phyloP scores from a whole-genome alignment of 2,113 vertebrate genomes.

The Apeltes quadracus region DNA sequence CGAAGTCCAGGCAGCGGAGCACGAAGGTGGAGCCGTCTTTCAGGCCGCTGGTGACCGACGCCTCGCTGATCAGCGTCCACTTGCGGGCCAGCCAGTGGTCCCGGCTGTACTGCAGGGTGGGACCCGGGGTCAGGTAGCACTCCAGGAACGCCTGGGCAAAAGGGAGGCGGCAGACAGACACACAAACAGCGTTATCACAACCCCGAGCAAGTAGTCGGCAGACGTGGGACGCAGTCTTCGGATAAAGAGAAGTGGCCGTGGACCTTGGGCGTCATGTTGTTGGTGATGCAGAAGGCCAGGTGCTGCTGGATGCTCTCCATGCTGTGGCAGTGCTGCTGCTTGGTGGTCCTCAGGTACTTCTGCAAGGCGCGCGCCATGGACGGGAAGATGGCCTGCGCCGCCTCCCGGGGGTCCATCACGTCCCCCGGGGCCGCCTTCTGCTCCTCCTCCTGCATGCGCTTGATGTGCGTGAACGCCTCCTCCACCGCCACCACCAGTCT shows the following conservation, averaged over 20 bases:
- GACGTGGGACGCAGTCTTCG: neutral
- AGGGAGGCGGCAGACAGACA: neutral
- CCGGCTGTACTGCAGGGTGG: conserved; percentile 92
- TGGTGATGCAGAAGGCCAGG: conserved; percentile 93
- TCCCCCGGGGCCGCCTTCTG: conserved; percentile 91
- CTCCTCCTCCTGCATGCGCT: conserved; percentile 90
- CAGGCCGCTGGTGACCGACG: conserved; percentile 90
- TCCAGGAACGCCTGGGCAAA: conserved; percentile 90
- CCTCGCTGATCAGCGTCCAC: conserved; percentile 94
- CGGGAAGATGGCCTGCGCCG: conserved; percentile 95
- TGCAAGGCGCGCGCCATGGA: conserved; percentile 96
- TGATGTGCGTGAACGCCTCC: conserved; percentile 95
- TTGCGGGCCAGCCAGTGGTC: conserved; percentile 90
- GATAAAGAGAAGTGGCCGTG: fast-evolving
- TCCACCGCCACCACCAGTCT: conserved; percentile 95
- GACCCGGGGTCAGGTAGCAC: conserved; percentile 88
- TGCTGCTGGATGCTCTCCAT: conserved; percentile 99
- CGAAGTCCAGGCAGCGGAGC: conserved; percentile 93
- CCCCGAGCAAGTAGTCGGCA: neutral
- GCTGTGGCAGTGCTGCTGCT: conserved; percentile 96
- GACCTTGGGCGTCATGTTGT: conserved; percentile 98
- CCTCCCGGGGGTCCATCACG: conserved; percentile 94
- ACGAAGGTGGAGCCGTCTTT: conserved; percentile 88
- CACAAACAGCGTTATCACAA: neutral
- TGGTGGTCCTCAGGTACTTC: conserved; percentile 95